These are phyloP conservation scores for Enteromius unitaeniatus DNA, from an alignment of 2,797 vertebrate genomes.

Conservation along the genomic window DNA sequence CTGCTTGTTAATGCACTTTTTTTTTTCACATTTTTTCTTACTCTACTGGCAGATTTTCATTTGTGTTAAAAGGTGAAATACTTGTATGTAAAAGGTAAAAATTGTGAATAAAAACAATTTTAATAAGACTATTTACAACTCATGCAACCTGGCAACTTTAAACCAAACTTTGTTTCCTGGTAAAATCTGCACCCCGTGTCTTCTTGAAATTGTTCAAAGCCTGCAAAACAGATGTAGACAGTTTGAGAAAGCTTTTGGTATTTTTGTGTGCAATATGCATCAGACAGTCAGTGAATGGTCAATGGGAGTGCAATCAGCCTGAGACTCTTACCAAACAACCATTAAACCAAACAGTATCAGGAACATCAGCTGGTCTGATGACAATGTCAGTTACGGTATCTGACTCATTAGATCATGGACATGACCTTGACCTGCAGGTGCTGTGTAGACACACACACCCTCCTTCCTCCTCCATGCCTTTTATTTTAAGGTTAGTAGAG, in stretches of 20 bases:
- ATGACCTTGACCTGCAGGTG: background rate
- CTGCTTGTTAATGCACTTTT: no score
- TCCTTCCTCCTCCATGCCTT: background rate
- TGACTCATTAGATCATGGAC: background rate
- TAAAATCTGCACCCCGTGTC: background rate
- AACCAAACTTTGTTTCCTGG: background rate
- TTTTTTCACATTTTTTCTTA: no score
- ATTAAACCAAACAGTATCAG: background rate
- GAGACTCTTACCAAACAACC: background rate
- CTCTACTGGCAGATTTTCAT: no score
- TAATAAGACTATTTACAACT: background rate
- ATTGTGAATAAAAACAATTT: no score
- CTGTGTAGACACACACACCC: background rate
- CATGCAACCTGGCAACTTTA: background rate
- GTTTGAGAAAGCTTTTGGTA: background rate
- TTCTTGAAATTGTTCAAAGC: background rate
- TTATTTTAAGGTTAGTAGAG: background rate
- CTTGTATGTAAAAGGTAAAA: no score
- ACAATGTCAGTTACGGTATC: background rate
- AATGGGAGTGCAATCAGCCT: background rate
- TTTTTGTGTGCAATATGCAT: slow-evolving; percentile 16
- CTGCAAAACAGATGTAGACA: no score
- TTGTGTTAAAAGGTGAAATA: no score
- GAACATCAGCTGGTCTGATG: background rate
- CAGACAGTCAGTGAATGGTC: slow-evolving; percentile 11